Conservation (phyloP, 1,140 invertebrate species). For the Macrobrachium nipponense region DNA sequence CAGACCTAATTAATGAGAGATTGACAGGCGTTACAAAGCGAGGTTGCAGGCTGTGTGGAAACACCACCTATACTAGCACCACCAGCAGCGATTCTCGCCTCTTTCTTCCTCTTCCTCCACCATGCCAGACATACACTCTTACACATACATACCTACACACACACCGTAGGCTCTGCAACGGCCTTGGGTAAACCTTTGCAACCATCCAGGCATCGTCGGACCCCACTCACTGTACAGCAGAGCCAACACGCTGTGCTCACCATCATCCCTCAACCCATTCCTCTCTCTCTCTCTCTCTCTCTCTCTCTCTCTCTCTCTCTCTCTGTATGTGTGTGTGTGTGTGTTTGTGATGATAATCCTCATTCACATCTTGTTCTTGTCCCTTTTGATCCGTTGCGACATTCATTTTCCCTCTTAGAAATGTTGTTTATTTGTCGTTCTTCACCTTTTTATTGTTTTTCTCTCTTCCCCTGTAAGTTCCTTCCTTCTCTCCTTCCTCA, state of each 20-base stretch:
- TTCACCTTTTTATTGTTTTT: too few relatives aligned
- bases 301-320: not conserved
- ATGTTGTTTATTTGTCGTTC: too few relatives aligned
- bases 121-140: slow-evolving; percentile 35
- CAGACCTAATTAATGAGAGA: too few relatives aligned
- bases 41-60: too few relatives aligned
- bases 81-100: slow-evolving; percentile 15
- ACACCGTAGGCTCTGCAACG: slow-evolving; percentile 59
- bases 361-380: too few relatives aligned
- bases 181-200: slow-evolving; percentile 57
- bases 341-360: too few relatives aligned
- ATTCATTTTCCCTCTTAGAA: too few relatives aligned
- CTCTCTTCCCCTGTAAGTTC: too few relatives aligned
- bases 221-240: slow-evolving; percentile 18
- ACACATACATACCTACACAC: not conserved
- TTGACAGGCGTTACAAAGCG: too few relatives aligned
- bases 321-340: not conserved
- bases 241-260: slow-evolving; percentile 14
- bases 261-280: not conserved
- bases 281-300: not conserved
- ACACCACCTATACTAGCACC: not conserved
- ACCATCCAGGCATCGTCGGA: slow-evolving; percentile 24
- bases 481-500: too few relatives aligned
- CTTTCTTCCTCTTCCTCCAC: slow-evolving; percentile 9
- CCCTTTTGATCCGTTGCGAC: too few relatives aligned